A percentile compares a stretch with the other conserved stretches of the same genome.
phyloP scores from a whole-genome alignment of 2,888 invertebrate species.

The Antheraea yamamai region DNA sequence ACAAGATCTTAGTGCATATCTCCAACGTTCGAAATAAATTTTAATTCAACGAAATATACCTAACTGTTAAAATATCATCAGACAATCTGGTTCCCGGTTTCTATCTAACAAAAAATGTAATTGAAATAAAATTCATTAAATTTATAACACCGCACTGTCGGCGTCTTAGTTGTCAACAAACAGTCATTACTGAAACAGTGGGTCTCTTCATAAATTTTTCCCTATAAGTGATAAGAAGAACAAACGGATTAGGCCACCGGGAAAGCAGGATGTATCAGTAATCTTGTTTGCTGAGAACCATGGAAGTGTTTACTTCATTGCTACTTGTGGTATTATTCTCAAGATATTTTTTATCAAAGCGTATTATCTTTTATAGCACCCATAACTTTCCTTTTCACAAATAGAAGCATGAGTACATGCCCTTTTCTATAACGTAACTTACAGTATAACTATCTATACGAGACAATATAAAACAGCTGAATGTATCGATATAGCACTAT shows the following conservation, averaged over 20 bases:
- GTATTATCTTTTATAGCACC: constrained; percentile 9
- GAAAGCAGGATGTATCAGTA: constrained; percentile 75
- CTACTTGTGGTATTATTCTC: constrained; percentile 32
- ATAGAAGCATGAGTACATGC: not conserved
- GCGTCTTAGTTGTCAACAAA: constrained; percentile 57
- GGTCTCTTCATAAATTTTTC: constrained; percentile 26
- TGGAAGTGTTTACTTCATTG: constrained; percentile 56
- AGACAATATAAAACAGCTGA: too few species aligned
- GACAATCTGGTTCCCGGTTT: not conserved
- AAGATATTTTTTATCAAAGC: constrained; percentile 10
- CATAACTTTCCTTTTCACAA: constrained; percentile 3
- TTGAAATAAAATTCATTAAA: constrained; percentile 16
- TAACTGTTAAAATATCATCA: not conserved
- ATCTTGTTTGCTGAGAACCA: constrained; percentile 64
- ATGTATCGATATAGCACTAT: too few species aligned
- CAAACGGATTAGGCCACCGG: constrained; percentile 73
- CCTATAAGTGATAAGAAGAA: constrained; percentile 56
- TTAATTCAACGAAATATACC: not conserved
- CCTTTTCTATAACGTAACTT: not conserved
- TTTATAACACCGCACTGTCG: constrained; percentile 36
- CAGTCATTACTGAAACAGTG: constrained; percentile 47
- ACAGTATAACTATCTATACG: too few species aligned
- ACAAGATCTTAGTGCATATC: too few species aligned
- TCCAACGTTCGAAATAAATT: not conserved
- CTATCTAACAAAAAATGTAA: not conserved